Evolutionary conservation across 2,797 vertebrate species (phyloP), one percentile per base, ranked within the genome.

Genomic region (Pipistrellus nathusii): DNA sequence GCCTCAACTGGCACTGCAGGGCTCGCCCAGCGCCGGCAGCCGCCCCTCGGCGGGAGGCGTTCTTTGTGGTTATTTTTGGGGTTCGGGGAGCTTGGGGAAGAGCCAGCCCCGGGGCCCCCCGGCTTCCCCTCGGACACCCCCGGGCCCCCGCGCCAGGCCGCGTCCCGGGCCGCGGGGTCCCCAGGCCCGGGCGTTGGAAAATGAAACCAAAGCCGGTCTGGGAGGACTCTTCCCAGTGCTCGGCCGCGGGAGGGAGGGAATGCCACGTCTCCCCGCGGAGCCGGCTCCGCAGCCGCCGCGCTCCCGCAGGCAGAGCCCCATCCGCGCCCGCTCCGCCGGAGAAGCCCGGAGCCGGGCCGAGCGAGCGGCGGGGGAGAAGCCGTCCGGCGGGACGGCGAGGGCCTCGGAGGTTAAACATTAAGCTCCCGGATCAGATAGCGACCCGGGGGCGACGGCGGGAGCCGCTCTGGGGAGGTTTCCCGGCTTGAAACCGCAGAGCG

Each of bases 381-480:
- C 44, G 44, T 44, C 44, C 44, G 62, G 81, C 46, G 11, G 11
- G 53, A 8, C 51, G 11, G 46, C 46, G 46, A 66, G 88, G 90
- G 64, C 48, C 57, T 8, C 57, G 84, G 89, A 94, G 96, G 96
- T 97, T 97, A 98, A 97, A 97, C 82, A 97, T 98, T 97, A 97
- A 97, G 95, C 96, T 93, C 73, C 10, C 30, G 38, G 64, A 80
- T 89, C 83, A 94, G 94, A 91, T 95, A 96, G 90, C 69, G 85
- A 55, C 72, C 23, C 48, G 73, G 73, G 85, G 93, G 87, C 80
- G 90, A 44, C 44, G 2, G 93, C 96, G 89, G 66, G 25, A 73
- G 46, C 46, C 32, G 78, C 89, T 77, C n/a, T 20, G 20, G 48
- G 30, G 83, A 86, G 93, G 75, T 44, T 90, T 95, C 53, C 21